Evolutionary conservation across 2,888 invertebrate genomes (phyloP).

Genomic region (Seira musarum): DNA sequence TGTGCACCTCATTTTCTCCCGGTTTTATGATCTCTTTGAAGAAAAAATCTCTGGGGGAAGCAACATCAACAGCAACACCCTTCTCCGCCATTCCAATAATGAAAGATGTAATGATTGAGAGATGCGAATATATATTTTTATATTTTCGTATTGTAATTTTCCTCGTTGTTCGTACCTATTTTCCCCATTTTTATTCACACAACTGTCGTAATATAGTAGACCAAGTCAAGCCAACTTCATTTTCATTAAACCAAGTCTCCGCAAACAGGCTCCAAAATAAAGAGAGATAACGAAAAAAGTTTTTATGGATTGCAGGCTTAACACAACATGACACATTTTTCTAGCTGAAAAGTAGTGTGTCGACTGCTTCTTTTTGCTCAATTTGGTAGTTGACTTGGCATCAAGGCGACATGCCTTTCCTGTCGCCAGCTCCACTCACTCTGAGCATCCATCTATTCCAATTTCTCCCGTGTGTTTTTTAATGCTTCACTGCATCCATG

Average conservation of each 20-base stretch:
- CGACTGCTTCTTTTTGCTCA: constrained; percentile 48
- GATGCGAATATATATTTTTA: not conserved
- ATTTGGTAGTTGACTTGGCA: constrained; percentile 53
- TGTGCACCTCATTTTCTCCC: too few relatives aligned
- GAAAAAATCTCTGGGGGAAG: too few relatives aligned
- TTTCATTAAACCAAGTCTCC: constrained; percentile 38
- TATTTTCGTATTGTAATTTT: too few relatives aligned
- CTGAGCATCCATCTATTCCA: constrained; percentile 28
- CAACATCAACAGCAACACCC: too few relatives aligned
- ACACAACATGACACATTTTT: constrained; percentile 45
- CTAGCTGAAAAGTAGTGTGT: constrained; percentile 35
- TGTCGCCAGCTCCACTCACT: constrained; percentile 31
- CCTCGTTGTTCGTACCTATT: too few relatives aligned
- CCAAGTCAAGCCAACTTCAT: not conserved
- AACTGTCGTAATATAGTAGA: not conserved
- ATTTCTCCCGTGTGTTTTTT: constrained; percentile 39
- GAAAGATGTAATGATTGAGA: constrained; percentile 3
- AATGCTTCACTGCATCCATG: constrained; percentile 36
- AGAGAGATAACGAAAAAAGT: not conserved
- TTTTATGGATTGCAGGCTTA: constrained; percentile 54
- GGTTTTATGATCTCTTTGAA: too few relatives aligned
- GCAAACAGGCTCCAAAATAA: constrained; percentile 24
- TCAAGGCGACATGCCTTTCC: constrained; percentile 53
- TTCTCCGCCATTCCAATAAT: not conserved
- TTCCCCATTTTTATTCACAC: too few relatives aligned